Evolutionary conservation across 2,888 invertebrate genomes (phyloP).

Genomic region (Incurvaria masculella): DNA sequence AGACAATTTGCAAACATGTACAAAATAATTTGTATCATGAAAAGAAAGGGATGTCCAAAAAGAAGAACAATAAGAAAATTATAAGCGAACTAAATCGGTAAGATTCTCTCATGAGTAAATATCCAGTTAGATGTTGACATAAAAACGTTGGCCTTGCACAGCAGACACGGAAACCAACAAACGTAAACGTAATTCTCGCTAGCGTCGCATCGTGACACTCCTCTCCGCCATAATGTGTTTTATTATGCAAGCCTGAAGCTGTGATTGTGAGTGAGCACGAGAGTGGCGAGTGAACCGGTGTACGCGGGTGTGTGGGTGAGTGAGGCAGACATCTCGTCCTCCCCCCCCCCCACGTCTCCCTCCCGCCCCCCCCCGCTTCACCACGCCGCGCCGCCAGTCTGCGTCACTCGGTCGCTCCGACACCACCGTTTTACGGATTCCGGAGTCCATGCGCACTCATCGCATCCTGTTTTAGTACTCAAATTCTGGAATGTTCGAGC

Average conservation of each 20-base stretch:
- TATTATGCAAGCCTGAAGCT: background rate
- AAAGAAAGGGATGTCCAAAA: too few relatives aligned
- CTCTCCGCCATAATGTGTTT: constrained; percentile 22
- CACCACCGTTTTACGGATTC: constrained; percentile 26
- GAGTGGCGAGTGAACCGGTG: too few relatives aligned
- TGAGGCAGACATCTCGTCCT: background rate
- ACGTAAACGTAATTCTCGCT: constrained; percentile 31
- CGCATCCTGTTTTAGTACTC: background rate
- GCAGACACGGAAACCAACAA: constrained; percentile 8
- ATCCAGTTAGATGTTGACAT: background rate
- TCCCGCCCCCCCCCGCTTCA: constrained; percentile 25
- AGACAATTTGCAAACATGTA: too few relatives aligned
- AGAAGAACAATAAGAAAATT: too few relatives aligned
- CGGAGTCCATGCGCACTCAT: background rate
- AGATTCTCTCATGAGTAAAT: too few relatives aligned
- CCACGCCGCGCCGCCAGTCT: constrained; percentile 33
- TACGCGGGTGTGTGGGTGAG: background rate
- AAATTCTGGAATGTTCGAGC: background rate
- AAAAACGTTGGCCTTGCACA: background rate
- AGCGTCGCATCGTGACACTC: constrained; percentile 33
- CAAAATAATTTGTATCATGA: too few relatives aligned
- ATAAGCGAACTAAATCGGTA: too few relatives aligned
- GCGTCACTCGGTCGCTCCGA: constrained; percentile 50
- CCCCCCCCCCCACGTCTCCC: background rate
- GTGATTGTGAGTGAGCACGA: too few relatives aligned